These are phyloP conservation scores for Daubentonia madagascariensis DNA, from an alignment of 2,113 vertebrate species.

Conservation along the genomic window DNA sequence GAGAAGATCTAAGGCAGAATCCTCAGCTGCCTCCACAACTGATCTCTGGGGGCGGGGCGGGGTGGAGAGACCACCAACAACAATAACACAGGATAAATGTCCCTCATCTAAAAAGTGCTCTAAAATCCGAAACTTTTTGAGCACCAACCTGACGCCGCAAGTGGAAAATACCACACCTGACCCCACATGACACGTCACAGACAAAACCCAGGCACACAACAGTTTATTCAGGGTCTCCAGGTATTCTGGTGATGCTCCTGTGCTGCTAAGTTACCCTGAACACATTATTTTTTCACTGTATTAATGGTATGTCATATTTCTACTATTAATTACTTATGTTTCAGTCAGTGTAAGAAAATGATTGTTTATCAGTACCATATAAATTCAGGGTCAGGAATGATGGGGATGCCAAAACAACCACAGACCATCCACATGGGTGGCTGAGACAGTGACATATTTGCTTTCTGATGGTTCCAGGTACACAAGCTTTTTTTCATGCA, in stretches of 20 bases:
- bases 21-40: background rate
- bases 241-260: background rate
- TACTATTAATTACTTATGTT: background rate
- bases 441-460: background rate
- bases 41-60: background rate
- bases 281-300: background rate
- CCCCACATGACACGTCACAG: background rate
- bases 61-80: background rate
- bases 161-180: background rate
- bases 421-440: background rate
- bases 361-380: background rate
- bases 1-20: background rate
- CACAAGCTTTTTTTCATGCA: background rate
- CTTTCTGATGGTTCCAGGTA: background rate
- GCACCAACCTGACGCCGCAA: background rate
- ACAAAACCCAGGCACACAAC: background rate
- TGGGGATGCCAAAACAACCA: background rate
- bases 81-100: background rate
- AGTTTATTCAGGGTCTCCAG: background rate
- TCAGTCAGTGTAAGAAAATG: background rate
- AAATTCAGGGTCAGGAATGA: background rate
- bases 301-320: background rate
- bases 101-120: background rate
- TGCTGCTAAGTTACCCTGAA: background rate
- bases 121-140: background rate